Evolutionary conservation across 2,113 vertebrate genomes (phyloP).

Genomic region (Petaurus breviceps): DNA sequence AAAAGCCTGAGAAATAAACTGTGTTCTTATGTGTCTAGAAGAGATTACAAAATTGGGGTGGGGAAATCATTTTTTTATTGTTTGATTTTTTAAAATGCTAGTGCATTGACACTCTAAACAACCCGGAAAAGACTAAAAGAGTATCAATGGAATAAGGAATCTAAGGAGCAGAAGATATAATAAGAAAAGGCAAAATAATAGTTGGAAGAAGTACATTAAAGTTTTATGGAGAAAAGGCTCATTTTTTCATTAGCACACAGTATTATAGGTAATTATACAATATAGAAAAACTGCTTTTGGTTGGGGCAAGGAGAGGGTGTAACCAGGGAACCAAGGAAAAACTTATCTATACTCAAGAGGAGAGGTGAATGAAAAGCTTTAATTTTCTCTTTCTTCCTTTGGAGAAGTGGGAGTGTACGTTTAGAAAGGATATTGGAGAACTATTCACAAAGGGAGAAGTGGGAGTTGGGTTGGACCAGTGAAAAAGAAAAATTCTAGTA

Average conservation of each 20-base stretch:
- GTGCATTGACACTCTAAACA: background rate
- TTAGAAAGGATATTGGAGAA: background rate
- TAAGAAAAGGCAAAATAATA: background rate
- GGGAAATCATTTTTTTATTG: background rate
- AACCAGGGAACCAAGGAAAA: background rate
- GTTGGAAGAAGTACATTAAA: background rate
- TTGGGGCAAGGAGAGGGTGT: background rate
- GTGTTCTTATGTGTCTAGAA: background rate
- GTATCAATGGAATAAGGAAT: background rate
- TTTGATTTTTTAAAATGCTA: background rate
- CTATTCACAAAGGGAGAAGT: background rate
- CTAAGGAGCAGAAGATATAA: background rate
- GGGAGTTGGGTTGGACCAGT: background rate
- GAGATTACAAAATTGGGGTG: background rate
- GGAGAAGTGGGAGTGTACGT: background rate
- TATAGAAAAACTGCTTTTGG: background rate
- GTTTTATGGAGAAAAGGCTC: background rate
- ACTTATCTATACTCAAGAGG: background rate
- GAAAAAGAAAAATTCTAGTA: background rate
- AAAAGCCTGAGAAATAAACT: background rate
- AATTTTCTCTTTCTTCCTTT: background rate
- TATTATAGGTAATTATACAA: background rate
- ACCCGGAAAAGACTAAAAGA: background rate
- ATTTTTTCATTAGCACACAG: background rate
- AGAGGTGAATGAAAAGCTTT: background rate